Evolutionary conservation across 2,113 vertebrate species (phyloP).

Genomic region (Myiozetetes cayanensis): DNA sequence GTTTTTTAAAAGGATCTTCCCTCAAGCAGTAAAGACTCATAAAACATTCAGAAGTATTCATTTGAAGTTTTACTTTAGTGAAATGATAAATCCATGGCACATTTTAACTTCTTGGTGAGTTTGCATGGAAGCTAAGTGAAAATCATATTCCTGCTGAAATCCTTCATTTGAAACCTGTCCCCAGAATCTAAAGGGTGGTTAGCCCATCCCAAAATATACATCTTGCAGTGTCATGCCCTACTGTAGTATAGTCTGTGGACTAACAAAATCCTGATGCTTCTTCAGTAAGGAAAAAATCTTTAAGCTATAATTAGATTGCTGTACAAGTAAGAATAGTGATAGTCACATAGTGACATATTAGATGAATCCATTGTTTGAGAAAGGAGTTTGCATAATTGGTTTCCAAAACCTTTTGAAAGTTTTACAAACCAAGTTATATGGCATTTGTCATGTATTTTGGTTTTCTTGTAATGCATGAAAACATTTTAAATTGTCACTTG

Average conservation of each 20-base stretch:
- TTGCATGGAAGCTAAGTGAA: background rate
- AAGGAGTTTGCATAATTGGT: background rate
- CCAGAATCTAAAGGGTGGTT: background rate
- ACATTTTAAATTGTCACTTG: background rate
- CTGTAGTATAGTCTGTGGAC: background rate
- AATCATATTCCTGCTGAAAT: background rate
- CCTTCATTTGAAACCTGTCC: background rate
- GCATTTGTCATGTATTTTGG: background rate
- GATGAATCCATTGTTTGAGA: background rate
- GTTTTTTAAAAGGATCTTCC: background rate
- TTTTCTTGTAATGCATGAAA: background rate
- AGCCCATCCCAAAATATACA: background rate
- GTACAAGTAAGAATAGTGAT: background rate
- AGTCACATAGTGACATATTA: background rate
- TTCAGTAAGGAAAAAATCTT: background rate
- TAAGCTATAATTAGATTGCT: background rate
- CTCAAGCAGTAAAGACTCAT: background rate
- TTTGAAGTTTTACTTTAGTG: background rate
- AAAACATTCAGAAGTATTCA: background rate
- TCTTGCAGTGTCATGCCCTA: background rate
- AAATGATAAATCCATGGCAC: fast-evolving
- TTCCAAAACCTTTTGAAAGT: background rate
- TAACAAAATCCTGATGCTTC: background rate
- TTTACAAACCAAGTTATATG: background rate
- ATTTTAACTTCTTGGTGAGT: background rate